Evolutionary conservation across 2,888 invertebrate genomes (phyloP).

Genomic region (Thera obeliscata): DNA sequence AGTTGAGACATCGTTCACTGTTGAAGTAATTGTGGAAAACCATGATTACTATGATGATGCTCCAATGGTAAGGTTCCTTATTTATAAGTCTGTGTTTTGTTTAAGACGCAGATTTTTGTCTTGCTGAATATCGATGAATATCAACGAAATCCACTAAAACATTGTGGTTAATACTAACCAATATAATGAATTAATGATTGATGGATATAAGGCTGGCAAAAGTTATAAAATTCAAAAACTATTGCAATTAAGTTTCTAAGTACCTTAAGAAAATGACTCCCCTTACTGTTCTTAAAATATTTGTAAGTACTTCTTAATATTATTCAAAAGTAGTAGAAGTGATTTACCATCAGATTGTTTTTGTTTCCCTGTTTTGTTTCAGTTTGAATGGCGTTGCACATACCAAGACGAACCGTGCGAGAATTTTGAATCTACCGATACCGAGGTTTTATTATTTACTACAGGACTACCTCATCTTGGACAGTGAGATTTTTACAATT

Average conservation of each 20-base stretch:
- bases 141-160: too few species aligned
- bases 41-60: conserved; percentile 50
- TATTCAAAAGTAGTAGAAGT: too few species aligned
- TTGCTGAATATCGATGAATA: too few species aligned
- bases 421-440: conserved; percentile 37
- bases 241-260: too few species aligned
- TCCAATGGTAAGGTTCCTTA: conserved; percentile 41
- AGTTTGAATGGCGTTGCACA: conserved; percentile 58
- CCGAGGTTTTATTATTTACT: conserved; percentile 46
- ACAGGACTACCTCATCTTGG: conserved; percentile 51
- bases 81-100: background rate
- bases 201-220: too few species aligned
- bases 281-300: too few species aligned
- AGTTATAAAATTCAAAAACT: too few species aligned
- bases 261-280: too few species aligned
- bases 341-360: background rate
- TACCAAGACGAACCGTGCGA: conserved; percentile 42
- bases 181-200: too few species aligned
- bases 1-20: conserved; percentile 44
- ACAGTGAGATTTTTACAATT: conserved; percentile 46
- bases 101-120: too few species aligned
- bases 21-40: conserved; percentile 50
- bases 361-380: conserved; percentile 11
- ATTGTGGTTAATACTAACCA: too few species aligned
- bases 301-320: too few species aligned